A percentile compares a stretch with the other conserved stretches of the same genome.
Conservation (phyloP, 2,888 invertebrate genomes). For the Euclidia mi region DNA sequence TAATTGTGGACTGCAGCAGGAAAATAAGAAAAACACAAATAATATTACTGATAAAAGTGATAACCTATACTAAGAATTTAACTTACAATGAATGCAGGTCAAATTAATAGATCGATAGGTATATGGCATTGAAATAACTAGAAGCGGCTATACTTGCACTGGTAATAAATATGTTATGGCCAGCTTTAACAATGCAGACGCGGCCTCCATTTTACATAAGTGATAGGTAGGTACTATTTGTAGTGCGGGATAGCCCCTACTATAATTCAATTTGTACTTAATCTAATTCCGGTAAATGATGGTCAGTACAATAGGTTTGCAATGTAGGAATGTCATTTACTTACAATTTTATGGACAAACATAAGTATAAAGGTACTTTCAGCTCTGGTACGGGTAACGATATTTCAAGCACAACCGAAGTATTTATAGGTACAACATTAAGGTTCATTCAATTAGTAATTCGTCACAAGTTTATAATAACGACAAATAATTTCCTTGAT, state of each 20-base stretch:
- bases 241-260: not conserved
- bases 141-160: constrained; percentile 21
- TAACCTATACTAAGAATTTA: not conserved
- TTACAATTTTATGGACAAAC: constrained; percentile 29
- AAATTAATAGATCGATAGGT: not conserved
- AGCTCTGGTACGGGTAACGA: constrained; percentile 36
- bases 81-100: constrained; percentile 1
- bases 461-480: constrained; percentile 43
- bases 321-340: constrained; percentile 49
- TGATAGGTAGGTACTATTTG: not conserved
- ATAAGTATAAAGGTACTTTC: constrained; percentile 15
- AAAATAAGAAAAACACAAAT: not conserved
- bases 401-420: constrained; percentile 50
- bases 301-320: constrained; percentile 38
- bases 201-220: not conserved
- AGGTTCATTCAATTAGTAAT: constrained; percentile 33
- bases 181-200: constrained; percentile 19
- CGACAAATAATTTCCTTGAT: constrained; percentile 47
- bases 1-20: not conserved
- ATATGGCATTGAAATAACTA: not conserved
- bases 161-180: constrained; percentile 31
- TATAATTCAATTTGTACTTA: not conserved
- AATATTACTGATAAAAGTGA: not conserved
- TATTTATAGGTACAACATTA: constrained; percentile 42
- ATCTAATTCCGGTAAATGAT: constrained; percentile 6